Evolutionary conservation across 2,113 vertebrate species (phyloP), one percentile per base, ranked within the genome.

Genomic region (Centrocercus urophasianus): DNA sequence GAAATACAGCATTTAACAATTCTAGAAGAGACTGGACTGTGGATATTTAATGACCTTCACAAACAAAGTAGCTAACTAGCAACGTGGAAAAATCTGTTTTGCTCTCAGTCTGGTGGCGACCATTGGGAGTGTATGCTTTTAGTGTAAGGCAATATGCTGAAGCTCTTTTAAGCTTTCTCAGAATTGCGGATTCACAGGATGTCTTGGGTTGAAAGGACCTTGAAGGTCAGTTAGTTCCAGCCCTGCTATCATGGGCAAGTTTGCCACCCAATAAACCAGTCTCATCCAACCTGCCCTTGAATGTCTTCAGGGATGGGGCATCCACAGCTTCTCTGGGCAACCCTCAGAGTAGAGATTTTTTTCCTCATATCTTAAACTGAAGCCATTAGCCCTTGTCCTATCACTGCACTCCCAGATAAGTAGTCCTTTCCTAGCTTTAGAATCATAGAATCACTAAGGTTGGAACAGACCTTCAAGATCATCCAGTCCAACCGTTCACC

Each of bases 81-180:
- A 89, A 47, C 20, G n/a, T 8, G 25, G 61, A 75, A 64, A 56
- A 47, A 82, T 95, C 47, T 57, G 45, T 22, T n/a, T 73, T 57
- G 18, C 54, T n/a, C 14, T 56, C 30, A 83, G 11, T 7, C 4
- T 77, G 15, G 22, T 50, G 27, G 11, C 19, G 25, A 88, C 75
- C 34, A n/a, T 34, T 60, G 32, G 32, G 32, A 34, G 25, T 0
- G 0, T 45, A 42, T 1, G 2, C 7, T 47, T 4, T 43, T 13
- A 11, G 25, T 61, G 6, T 11, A 28, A 67, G 54, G 54, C 8
- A 67, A 28, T 56, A 42, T 50, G 27, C 7, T 54, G 45, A 83
- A 59, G 52, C 2, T 61, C 63, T 56, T 74, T 28, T 19, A 61
- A 36, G 16, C 21, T 74, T 76, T 63, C 56, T 78, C 18, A 52